Evolutionary conservation across 2,113 vertebrate genomes (phyloP).

Genomic region (Cairina moschata): DNA sequence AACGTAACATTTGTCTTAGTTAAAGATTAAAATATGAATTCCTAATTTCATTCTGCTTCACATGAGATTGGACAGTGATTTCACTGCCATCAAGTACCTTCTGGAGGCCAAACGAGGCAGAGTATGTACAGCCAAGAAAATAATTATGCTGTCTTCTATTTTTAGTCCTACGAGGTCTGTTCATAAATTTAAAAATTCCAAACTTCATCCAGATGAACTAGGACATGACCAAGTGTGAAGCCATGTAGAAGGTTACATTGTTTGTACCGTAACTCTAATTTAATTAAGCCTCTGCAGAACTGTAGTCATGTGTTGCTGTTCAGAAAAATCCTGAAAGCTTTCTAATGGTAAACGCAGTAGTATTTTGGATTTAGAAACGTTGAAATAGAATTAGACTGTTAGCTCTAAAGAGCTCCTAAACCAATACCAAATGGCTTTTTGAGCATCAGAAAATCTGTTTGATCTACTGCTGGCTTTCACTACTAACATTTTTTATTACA

Average conservation of each 20-base stretch:
- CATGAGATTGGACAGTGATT: neutral
- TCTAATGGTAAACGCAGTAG: neutral
- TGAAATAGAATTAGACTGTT: neutral
- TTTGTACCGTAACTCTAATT: neutral
- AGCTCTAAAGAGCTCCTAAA: neutral
- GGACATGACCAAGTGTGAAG: neutral
- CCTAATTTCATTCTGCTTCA: neutral
- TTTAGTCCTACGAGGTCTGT: neutral
- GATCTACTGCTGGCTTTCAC: neutral
- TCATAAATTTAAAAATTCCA: neutral
- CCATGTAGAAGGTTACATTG: neutral
- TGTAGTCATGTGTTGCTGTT: neutral
- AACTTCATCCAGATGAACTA: neutral
- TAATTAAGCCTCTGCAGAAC: neutral
- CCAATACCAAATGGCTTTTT: neutral
- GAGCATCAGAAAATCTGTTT: neutral
- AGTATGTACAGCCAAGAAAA: neutral
- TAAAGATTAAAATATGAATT: neutral
- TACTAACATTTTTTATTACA: neutral
- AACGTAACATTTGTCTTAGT: neutral
- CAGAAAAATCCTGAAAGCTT: neutral
- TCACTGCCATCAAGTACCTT: neutral
- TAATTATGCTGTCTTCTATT: neutral
- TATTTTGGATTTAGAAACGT: neutral
- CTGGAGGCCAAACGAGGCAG: neutral